A percentile compares a stretch with the other conserved stretches of the same genome.
Conservation (phyloP, 1,140 invertebrate genomes). For the Paraescarpia echinospica region DNA sequence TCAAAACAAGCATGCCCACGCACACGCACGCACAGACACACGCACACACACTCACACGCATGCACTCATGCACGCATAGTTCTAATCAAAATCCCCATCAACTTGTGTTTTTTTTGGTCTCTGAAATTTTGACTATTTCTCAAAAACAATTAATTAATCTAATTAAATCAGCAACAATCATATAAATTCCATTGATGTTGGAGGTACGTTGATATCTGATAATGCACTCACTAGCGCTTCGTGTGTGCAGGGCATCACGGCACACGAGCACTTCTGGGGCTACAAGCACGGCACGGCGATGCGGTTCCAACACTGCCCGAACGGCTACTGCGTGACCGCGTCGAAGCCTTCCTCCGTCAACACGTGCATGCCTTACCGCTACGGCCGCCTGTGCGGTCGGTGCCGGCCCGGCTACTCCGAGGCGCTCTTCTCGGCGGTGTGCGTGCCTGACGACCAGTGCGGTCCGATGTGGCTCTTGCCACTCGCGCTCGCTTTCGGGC, state of each 20-base stretch:
- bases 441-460: conserved; percentile 17
- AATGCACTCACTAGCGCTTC: not conserved
- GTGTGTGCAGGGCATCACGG: not conserved
- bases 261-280: conserved; percentile 24
- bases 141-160: no score
- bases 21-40: no score
- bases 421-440: conserved; percentile 19
- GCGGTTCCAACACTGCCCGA: conserved; percentile 24
- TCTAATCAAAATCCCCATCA: no score
- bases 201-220: no score
- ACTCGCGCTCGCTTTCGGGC: not conserved
- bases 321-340: conserved; percentile 21
- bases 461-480: conserved; percentile 13
- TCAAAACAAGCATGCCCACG: no score
- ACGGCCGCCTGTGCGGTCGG: conserved; percentile 22
- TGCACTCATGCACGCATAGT: no score
- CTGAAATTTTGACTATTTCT: no score
- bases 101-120: no score
- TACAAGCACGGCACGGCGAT: conserved; percentile 8
- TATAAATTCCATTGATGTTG: no score
- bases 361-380: conserved; percentile 15
- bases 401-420: conserved; percentile 20
- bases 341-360: not conserved
- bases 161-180: no score
- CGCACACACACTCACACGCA: no score